These are phyloP conservation scores for Meriones psammophilus DNA, from an alignment of 2,797 vertebrate genomes.

Conservation along the genomic window DNA sequence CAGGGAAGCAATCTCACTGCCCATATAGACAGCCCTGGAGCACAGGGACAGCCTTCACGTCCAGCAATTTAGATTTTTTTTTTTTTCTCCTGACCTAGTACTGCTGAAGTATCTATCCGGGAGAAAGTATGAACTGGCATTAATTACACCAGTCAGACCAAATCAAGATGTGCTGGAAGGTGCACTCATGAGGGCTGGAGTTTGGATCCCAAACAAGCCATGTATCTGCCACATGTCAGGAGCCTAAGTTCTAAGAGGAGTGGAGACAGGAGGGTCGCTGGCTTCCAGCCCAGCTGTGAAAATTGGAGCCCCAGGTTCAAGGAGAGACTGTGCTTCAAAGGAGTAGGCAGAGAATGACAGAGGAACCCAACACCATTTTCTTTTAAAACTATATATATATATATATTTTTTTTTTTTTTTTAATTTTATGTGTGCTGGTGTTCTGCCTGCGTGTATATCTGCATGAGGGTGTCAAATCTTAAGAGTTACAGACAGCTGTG, in stretches of 20 bases:
- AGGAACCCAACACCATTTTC: background rate
- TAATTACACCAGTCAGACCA: background rate
- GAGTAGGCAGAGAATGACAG: background rate
- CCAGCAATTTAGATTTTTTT: background rate
- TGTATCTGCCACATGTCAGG: background rate
- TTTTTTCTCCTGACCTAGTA: background rate
- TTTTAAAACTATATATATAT: too few species aligned
- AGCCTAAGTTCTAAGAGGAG: background rate
- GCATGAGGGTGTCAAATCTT: too few species aligned
- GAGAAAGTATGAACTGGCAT: slow-evolving; percentile 5
- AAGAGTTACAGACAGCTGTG: too few species aligned
- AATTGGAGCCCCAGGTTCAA: background rate
- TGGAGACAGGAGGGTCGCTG: background rate
- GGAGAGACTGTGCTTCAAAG: background rate
- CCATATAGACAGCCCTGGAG: background rate
- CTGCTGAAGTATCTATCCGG: background rate
- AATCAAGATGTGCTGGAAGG: background rate
- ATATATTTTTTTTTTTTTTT: too few species aligned
- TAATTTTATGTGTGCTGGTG: too few species aligned
- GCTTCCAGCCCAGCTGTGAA: background rate
- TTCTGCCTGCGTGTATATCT: too few species aligned
- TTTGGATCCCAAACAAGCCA: background rate
- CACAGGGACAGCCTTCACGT: background rate
- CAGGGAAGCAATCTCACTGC: background rate
- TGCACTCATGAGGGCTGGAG: background rate